Base-by-base conservation (phyloP, 2,797 vertebrate species). In the Phylloscopus collybita region DNA sequence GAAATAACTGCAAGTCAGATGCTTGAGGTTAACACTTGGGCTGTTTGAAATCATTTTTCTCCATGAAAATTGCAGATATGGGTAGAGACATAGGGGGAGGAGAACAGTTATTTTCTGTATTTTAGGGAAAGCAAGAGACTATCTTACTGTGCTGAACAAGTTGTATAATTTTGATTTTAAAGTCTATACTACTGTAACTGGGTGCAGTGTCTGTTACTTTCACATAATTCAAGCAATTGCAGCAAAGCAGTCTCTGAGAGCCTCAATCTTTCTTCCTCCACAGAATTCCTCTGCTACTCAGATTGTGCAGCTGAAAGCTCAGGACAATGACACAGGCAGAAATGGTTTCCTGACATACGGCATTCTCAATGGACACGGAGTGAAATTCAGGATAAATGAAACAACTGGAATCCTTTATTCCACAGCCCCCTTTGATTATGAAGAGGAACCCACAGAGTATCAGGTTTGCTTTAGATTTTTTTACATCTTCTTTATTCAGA, bases 361-460 rank as follows among this genome's bases (percentile, higher is more conserved):
- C 42, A 91, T 97, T 83, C 89, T 97, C 34, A 96, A 71, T 49
- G 92, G 60, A 50, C 56, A 88, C 0, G 10, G 9, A 21, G 53
- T 86, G 10, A 85, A 93, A 86, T 97, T 97, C 86, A 71, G 72
- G n/a, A 94, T 97, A 90, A 84, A 97, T 56, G 89, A 94, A 90
- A 76, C 72, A 40, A 97, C 89, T 49, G 97, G 97, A 86, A 83
- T 92, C 49, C 90, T 97, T 72, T 96, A 92, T 86, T 96, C 97
- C 60, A 88, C 61, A 26, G 34, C 16, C 54, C 25, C 92, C 80
- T 97, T 97, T 86, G 96, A 97, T 82, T 97, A 94, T 40, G 97
- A 97, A 92, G 93, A 91, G n/a, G 97, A 95, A 56, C 86, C 94
- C 34, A 95, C 27, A 3, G 96, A 97, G 61, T 97, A 97, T 40